These are phyloP conservation scores for Glyptemys insculpta DNA, from an alignment of 2,797 vertebrate species.

Conservation along the genomic window DNA sequence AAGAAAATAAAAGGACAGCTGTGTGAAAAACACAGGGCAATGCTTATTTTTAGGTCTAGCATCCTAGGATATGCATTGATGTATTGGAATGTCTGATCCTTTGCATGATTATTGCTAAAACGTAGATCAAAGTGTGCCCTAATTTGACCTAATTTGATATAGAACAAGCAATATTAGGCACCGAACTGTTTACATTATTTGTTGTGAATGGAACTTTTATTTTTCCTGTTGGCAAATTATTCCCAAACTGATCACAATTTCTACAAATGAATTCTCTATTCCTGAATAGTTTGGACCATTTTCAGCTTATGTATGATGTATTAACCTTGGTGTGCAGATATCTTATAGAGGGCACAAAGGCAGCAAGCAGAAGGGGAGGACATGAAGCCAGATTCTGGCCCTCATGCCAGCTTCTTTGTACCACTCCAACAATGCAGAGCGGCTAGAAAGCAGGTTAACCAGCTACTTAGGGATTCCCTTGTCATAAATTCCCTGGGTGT, in stretches of 20 bases:
- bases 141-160: not conserved
- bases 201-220: not conserved
- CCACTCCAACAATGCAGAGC: not conserved
- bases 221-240: not conserved
- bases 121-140: not conserved
- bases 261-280: not conserved
- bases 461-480: not conserved
- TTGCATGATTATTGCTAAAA: not conserved
- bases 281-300: not conserved
- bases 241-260: not conserved
- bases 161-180: not conserved
- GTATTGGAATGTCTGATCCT: not conserved
- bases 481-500: not conserved
- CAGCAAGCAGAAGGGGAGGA: not conserved
- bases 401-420: not conserved
- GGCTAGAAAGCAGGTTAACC: not conserved
- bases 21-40: not conserved
- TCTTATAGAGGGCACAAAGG: not conserved
- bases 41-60: not conserved
- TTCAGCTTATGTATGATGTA: not conserved
- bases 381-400: not conserved
- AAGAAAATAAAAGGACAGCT: not conserved
- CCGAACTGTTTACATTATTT: not conserved
- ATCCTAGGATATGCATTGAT: not conserved
- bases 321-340: not conserved